Percentiles rank a stretch among this genome's conserved stretches.
Evolutionary conservation across 2,888 invertebrate species (phyloP).

Genomic region (Escarpia spicata): DNA sequence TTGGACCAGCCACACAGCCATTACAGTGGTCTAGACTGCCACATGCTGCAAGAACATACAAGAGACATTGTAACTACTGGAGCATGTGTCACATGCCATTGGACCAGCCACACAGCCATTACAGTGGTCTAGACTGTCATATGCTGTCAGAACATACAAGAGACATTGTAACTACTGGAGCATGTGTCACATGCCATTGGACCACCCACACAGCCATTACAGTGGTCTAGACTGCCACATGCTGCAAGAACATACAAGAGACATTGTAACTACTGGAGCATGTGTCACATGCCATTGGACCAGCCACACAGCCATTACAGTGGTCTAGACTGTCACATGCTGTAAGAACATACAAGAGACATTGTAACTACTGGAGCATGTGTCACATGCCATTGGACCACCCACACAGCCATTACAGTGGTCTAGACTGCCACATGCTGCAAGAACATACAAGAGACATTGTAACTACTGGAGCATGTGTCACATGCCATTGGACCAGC

Average conservation of each 20-base stretch:
- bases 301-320: too few relatives aligned
- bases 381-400: too few relatives aligned
- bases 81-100: slow-evolving; percentile 30
- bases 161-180: slow-evolving; percentile 28
- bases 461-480: too few relatives aligned
- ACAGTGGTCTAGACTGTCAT: slow-evolving; percentile 32
- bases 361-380: too few relatives aligned
- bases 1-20: slow-evolving; percentile 27
- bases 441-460: too few relatives aligned
- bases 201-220: slow-evolving; percentile 28
- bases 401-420: too few relatives aligned
- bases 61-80: slow-evolving; percentile 26
- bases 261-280: too few relatives aligned
- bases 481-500: too few relatives aligned
- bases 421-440: too few relatives aligned
- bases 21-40: slow-evolving; percentile 32
- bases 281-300: too few relatives aligned
- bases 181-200: slow-evolving; percentile 30
- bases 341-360: too few relatives aligned
- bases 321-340: too few relatives aligned
- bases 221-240: slow-evolving; percentile 30
- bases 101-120: slow-evolving; percentile 27
- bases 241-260: not conserved
- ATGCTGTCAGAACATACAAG: not conserved
- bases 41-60: not conserved